Base-by-base conservation (phyloP, 2,888 invertebrate species). In the Oxyteleia sp. region DNA sequence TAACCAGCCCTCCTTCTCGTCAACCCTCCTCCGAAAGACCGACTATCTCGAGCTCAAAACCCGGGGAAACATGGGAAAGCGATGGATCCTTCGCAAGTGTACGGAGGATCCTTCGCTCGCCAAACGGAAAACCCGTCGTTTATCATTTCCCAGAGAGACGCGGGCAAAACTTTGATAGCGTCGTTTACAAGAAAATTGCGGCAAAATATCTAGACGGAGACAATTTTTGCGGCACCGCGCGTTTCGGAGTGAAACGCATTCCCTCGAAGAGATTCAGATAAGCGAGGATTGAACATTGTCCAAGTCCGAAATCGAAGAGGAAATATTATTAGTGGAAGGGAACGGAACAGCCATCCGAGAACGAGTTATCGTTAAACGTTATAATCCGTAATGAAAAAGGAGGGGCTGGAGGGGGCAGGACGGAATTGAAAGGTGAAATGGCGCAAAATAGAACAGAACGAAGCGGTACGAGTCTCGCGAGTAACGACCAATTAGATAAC, bases 401-500 rank as follows among this genome's bases (percentile, higher is more conserved):
- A 45, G 35, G 64, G 45, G 23, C 16, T 8, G 74, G 13, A 41
- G 41, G 8, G n/a, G n/a, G n/a, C n/a, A n/a, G n/a, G n/a, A 49
- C 59, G 72, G 68, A 61, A 78, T 57, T 43, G 74, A 55, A 69
- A 51, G 57, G 61, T 80, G 72, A 79, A 86, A 85, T 75, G 64
- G 76, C 69, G 47, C 47, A 41, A 75, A 74, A 64, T 72, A 38
- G 68, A 72, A 75, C 45, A 55, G 51, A 69, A 55, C 64, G 68
- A 64, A 53, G 26, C 49, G 26, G 38, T 64, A 75, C 79, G 80
- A 69, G 82, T 59, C 75, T 80, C 83, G 81, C 80, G 76, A 84
- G 87, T 89, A 88, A 89, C 88, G 89, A 90, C 89, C 91, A 91
- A 91, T 91, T 91, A 91, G 91, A 91, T 90, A 91, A 91, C 91